Percentiles rank a stretch among this genome's conserved stretches.
Conservation (phyloP, 2,797 vertebrate species). For the Phalloptychus januarius region DNA sequence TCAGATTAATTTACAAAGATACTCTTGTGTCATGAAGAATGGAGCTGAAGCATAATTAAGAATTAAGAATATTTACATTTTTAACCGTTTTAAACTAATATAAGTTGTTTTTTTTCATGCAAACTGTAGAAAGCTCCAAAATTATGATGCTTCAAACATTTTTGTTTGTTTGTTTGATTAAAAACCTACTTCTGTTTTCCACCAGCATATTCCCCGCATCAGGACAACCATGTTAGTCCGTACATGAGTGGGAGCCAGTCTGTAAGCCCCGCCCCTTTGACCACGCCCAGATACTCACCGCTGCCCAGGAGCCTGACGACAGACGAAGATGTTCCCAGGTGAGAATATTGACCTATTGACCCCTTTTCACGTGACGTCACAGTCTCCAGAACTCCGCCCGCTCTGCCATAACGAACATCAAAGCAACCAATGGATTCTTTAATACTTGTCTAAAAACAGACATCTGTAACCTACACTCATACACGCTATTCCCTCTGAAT, state of each 20-base stretch:
- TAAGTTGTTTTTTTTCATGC: background rate
- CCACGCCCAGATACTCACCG: slow-evolving; percentile 88
- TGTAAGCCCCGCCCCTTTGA: slow-evolving; percentile 77
- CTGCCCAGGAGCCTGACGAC: slow-evolving; percentile 88
- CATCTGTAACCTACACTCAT: no score
- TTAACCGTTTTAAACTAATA: background rate
- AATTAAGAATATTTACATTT: background rate
- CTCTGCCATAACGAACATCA: no score
- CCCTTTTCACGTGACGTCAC: no score
- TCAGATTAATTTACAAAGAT: background rate
- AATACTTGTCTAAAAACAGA: no score
- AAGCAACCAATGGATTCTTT: no score
- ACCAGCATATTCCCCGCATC: slow-evolving; percentile 90
- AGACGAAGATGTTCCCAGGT: slow-evolving; percentile 94
- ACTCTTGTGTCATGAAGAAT: background rate
- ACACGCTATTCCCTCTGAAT: no score
- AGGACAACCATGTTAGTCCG: slow-evolving; percentile 91
- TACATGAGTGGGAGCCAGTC: slow-evolving; percentile 84
- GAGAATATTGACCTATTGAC: slow-evolving; percentile 40
- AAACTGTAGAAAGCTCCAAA: background rate
- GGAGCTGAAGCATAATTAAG: background rate
- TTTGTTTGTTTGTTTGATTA: background rate
- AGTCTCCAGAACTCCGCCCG: no score
- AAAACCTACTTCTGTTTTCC: slow-evolving; percentile 7
- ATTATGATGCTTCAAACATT: background rate